phyloP scores from a whole-genome alignment of 2,888 invertebrate species.

The Linnaemya tessellans region DNA sequence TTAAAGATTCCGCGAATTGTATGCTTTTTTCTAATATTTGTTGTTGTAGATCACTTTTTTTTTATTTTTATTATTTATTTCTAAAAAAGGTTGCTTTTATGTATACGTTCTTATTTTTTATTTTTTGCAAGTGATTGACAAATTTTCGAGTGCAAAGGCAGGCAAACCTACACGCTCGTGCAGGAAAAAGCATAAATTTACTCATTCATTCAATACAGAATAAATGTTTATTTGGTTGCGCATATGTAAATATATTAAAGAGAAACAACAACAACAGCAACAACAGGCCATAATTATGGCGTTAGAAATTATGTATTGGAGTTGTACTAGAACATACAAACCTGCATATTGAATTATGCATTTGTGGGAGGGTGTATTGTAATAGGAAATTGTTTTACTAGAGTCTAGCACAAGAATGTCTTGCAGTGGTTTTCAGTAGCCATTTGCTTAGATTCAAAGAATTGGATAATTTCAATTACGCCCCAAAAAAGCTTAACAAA shows the following conservation, averaged over 20 bases:
- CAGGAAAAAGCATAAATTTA: neutral
- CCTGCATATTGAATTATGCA: too few species aligned
- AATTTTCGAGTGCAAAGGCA: constrained; percentile 53
- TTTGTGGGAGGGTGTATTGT: too few species aligned
- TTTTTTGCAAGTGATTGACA: constrained; percentile 46
- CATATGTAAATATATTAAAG: neutral
- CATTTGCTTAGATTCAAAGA: too few species aligned
- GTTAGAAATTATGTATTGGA: neutral
- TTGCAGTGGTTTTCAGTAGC: too few species aligned
- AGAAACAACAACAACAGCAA: neutral
- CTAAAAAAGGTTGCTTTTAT: constrained; percentile 7
- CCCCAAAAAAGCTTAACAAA: too few species aligned
- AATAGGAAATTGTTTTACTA: too few species aligned
- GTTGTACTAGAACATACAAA: too few species aligned
- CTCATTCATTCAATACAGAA: neutral
- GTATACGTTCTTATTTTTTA: too few species aligned
- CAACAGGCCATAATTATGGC: constrained; percentile 20
- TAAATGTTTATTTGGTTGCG: neutral
- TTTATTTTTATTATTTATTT: constrained; percentile 43
- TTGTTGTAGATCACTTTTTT: constrained; percentile 44
- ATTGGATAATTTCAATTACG: too few species aligned
- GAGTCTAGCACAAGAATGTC: too few species aligned
- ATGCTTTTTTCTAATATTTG: constrained; percentile 18
- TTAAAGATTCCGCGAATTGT: constrained; percentile 53
- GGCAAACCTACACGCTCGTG: constrained; percentile 1